Evolutionary conservation across 37 sponge, comb jelly and placozoan genomes (phyloP).

Genomic region (Ephydatia muelleri): DNA sequence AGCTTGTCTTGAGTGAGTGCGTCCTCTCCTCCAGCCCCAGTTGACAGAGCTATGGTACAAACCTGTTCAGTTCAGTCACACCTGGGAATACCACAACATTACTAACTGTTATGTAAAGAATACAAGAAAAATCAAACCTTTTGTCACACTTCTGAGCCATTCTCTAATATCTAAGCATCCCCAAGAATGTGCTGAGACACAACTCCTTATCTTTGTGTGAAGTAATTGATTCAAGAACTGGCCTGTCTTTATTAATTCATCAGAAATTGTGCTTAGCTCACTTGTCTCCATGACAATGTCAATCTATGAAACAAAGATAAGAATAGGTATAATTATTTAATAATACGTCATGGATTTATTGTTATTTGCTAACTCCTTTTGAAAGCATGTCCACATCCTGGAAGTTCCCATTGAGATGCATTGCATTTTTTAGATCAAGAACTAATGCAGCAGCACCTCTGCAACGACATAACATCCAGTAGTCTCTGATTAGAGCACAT

Average conservation of each 20-base stretch:
- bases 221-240: slow-evolving; percentile 29
- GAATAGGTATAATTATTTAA: background rate
- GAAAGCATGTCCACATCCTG: slow-evolving; percentile 32
- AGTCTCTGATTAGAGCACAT: slow-evolving; percentile 5
- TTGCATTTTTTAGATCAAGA: slow-evolving; percentile 26
- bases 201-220: slow-evolving; percentile 16
- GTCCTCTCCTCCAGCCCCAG: slow-evolving; percentile 64
- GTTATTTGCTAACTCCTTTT: slow-evolving; percentile 2
- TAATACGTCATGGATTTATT: background rate
- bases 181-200: slow-evolving; percentile 28
- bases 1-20: slow-evolving; percentile 52
- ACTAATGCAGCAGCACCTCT: slow-evolving; percentile 21
- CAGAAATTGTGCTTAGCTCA: background rate
- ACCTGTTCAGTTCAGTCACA: slow-evolving; percentile 55
- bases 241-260: slow-evolving; percentile 19
- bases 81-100: background rate
- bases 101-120: too few species aligned
- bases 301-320: too few species aligned
- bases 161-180: slow-evolving; percentile 24
- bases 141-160: slow-evolving; percentile 56
- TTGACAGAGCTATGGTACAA: slow-evolving; percentile 68
- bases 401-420: slow-evolving; percentile 53
- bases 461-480: slow-evolving; percentile 16
- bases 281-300: too few species aligned
- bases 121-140: slow-evolving; percentile 11